Evolutionary conservation across 2,113 vertebrate genomes (phyloP).

Genomic region (Pomatorhinus ruficollis): DNA sequence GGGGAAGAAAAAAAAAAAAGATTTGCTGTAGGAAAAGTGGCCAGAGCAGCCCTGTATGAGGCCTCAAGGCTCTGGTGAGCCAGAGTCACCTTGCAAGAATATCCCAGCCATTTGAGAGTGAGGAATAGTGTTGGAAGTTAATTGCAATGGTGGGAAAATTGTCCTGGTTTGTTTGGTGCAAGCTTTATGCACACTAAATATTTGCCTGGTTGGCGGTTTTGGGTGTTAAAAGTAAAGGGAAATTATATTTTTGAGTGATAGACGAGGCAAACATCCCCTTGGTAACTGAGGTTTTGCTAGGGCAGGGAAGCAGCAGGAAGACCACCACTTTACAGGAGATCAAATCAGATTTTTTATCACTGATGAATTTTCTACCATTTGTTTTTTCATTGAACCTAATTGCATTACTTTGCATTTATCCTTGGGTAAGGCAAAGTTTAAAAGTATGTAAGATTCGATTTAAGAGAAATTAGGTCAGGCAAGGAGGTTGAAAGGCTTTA

Average conservation of each 20-base stretch:
- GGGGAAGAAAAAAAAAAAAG: neutral
- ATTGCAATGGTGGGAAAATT: neutral
- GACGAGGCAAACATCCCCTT: neutral
- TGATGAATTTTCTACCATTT: neutral
- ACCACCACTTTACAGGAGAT: neutral
- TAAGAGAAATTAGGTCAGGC: neutral
- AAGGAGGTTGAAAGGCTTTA: neutral
- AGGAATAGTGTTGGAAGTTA: neutral
- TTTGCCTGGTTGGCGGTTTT: neutral
- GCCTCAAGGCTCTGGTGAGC: neutral
- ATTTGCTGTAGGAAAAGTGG: neutral
- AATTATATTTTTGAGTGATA: neutral
- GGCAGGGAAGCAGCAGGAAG: neutral
- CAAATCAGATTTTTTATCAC: neutral
- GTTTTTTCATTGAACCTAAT: slow-evolving; percentile 21
- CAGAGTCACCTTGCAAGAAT: neutral
- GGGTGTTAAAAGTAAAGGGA: neutral
- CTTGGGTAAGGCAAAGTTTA: slow-evolving; percentile 15
- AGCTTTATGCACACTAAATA: neutral
- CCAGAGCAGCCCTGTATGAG: neutral
- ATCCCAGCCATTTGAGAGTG: neutral
- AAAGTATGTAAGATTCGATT: neutral
- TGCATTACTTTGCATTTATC: slow-evolving; percentile 22
- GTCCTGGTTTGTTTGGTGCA: neutral
- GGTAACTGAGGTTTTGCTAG: neutral